Base-by-base conservation (phyloP, 1,140 invertebrate species). In the Drosophila miranda region DNA sequence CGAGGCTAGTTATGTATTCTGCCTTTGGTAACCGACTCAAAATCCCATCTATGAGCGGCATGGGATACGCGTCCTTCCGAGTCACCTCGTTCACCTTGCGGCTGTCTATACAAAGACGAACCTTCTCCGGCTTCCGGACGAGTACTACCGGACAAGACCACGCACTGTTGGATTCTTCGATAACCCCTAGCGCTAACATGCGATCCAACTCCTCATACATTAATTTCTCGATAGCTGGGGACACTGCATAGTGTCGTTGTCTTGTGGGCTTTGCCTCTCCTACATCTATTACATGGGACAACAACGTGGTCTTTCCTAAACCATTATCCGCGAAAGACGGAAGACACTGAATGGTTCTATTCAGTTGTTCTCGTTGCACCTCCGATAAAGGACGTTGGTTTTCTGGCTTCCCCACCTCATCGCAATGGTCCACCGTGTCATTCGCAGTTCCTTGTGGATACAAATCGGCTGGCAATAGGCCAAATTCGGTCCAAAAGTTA, bases 1-100 rank as follows among this genome's bases (percentile, higher is more conserved):
- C 23, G 8, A 49, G 46, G 46, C 46, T 23, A n/a, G 46, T 49
- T 13, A 49, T 49, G n/a, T 23, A 49, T 48, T 48, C 46, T 6
- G 46, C 46, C 23, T 49, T 49, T 23, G 21, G 46, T 1, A 49
- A n/a, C 19, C 46, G 13, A 9, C 23, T 49, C 13, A 49, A 21
- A 3, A 49, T 26, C 13, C 46, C 46, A 13, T 49, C 46, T 6
- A 49, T 49, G n/a, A 49, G 23, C 11, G 46, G 46, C 46, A 49
- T 49, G 2, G 21, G 46, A 21, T 26, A 49, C 2, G 23, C 23
- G 46, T 26, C 46, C 6, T 49, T 49, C 19, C 45, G 45, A 11
- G 45, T 48, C 16, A 48, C 45, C 23, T 48, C 23, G 19, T 19
- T 19, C 19, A 19, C 19, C 19, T 19, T 19, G 19, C 19, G 19